Base-by-base conservation (phyloP, 2,888 invertebrate genomes). In the Eupithecia subfuscata region DNA sequence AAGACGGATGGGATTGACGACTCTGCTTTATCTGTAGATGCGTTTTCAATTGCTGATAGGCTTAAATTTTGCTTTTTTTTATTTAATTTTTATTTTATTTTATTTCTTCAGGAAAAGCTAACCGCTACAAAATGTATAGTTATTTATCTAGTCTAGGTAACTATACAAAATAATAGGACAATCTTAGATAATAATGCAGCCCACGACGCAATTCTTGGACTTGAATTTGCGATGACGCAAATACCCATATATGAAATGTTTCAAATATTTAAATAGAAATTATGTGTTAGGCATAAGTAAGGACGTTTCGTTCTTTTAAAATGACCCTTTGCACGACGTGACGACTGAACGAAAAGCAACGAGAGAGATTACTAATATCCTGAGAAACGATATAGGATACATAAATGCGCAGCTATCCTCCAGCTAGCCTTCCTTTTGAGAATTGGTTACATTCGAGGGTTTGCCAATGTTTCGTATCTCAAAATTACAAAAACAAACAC, bases 1-100 rank as follows among this genome's bases (percentile, higher is more conserved):
- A 43, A 69, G 34, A 60, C 25, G 64, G 64, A 43, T 71, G 65
- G 40, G n/a, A 70, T 52, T 34, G 65, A 30, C 56, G 22, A 72
- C 48, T 69, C 52, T 30, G 71, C 71, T 43, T 18, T 56, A 30
- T 40, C n/a, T 48, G 22, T 63, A 43, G 11, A 56, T 37, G 43
- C 7, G 0, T 68, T 68, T 68, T 25, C 22, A 30, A 68, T 68
- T 30, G 25, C 16, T 30, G n/a, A n/a, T n/a, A n/a, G n/a, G n/a
- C n/a, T n/a, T n/a, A n/a, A n/a, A n/a, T n/a, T n/a, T n/a, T n/a
- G n/a, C n/a, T n/a, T n/a, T n/a, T n/a, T n/a, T n/a, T n/a, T n/a
- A n/a, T n/a, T n/a, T n/a, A n/a, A n/a, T n/a, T n/a, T n/a, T n/a
- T n/a, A n/a, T n/a, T n/a, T n/a, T n/a, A n/a, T n/a, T n/a, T n/a